A percentile compares a stretch with the other conserved stretches of the same genome.
Conservation (phyloP, 2,888 invertebrate species). For the Marronus borbonicus region DNA sequence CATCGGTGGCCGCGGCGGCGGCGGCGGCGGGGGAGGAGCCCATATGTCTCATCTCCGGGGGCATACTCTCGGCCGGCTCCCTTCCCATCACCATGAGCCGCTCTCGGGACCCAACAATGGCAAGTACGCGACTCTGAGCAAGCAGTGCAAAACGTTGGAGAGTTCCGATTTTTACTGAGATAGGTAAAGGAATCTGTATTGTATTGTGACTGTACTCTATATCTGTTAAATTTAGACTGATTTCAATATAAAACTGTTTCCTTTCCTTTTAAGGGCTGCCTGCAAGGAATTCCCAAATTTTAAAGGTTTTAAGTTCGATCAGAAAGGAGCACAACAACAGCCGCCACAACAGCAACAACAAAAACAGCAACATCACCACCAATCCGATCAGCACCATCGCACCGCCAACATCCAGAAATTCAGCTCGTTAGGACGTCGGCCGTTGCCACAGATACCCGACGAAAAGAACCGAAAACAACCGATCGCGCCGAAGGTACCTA, state of each 20-base stretch:
- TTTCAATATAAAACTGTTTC: background rate
- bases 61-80: constrained; percentile 79
- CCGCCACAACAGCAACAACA: constrained; percentile 64
- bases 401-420: constrained; percentile 70
- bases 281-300: constrained; percentile 72
- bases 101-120: constrained; percentile 82
- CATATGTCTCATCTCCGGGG: constrained; percentile 69
- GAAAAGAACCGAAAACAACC: constrained; percentile 68
- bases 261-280: constrained; percentile 69
- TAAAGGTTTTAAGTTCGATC: constrained; percentile 72
- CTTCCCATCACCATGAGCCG: constrained; percentile 74
- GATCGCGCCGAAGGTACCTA: constrained; percentile 67
- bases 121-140: constrained; percentile 96
- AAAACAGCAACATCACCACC: constrained; percentile 57
- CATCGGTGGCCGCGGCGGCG: constrained; percentile 39
- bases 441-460: constrained; percentile 69
- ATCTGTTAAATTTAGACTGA: background rate
- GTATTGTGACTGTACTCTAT: too few relatives aligned
- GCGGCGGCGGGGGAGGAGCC: constrained; percentile 58
- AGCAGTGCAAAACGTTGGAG: constrained; percentile 96
- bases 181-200: constrained; percentile 73
- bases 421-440: constrained; percentile 69
- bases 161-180: constrained; percentile 96
- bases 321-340: constrained; percentile 71
- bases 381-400: constrained; percentile 57